Conservation (phyloP, 1,140 invertebrate species). For the Halictus rubicundus region DNA sequence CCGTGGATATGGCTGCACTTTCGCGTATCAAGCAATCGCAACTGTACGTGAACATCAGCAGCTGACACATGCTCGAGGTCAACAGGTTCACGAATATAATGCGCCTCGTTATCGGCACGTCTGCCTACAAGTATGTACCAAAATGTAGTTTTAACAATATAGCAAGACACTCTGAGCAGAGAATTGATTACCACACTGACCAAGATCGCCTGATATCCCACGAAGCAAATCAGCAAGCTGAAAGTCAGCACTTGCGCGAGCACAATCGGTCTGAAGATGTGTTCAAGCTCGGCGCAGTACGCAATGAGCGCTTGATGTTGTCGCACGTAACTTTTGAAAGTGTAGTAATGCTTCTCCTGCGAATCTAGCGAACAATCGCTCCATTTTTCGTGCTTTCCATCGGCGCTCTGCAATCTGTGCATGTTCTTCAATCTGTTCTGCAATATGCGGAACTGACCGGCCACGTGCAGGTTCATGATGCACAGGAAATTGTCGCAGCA, state of each 20-base stretch:
- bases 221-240: conserved; percentile 44
- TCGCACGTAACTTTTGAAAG: conserved; percentile 16
- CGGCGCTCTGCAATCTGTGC: too few relatives aligned
- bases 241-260: conserved; percentile 41
- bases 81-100: conserved; percentile 42
- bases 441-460: conserved; percentile 60
- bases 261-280: conserved; percentile 32
- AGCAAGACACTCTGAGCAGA: not conserved
- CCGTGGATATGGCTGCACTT: conserved; percentile 31
- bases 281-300: conserved; percentile 39
- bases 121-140: not conserved
- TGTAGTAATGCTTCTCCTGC: conserved; percentile 9
- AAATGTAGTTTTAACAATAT: too few relatives aligned
- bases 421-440: conserved; percentile 38
- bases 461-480: conserved; percentile 51
- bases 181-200: conserved; percentile 23
- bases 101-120: conserved; percentile 12
- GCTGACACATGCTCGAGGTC: conserved; percentile 31
- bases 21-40: conserved; percentile 48
- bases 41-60: conserved; percentile 51
- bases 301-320: conserved; percentile 50
- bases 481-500: conserved; percentile 61
- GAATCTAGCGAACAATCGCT: not conserved
- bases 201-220: conserved; percentile 46
- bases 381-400: not conserved